Evolutionary conservation across 1,140 invertebrate species (phyloP).

Genomic region (Drosophila miranda): DNA sequence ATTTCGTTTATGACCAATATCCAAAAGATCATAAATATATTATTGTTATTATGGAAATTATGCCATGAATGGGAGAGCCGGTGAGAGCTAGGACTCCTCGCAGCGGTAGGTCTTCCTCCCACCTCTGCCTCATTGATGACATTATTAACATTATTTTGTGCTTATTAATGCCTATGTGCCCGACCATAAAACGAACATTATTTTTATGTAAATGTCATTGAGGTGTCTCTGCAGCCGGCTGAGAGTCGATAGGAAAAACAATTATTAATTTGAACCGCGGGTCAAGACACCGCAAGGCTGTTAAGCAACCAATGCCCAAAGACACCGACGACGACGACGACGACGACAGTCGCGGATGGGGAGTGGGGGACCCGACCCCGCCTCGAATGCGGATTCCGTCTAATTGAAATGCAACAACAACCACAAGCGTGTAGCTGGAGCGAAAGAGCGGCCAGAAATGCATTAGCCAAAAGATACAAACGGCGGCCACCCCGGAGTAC

Average conservation of each 20-base stretch:
- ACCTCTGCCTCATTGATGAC: conserved; percentile 50
- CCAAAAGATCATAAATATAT: conserved; percentile 60
- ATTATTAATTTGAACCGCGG: conserved; percentile 69
- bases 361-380: too few species aligned
- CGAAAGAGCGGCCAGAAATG: conserved; percentile 39
- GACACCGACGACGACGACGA: too few species aligned
- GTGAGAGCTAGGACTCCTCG: conserved; percentile 2
- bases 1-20: conserved; percentile 48
- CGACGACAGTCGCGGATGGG: too few species aligned
- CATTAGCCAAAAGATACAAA: conserved; percentile 62
- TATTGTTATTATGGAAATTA: conserved; percentile 41
- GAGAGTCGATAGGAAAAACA: conserved; percentile 27
- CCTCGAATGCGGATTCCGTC: conserved; percentile 1
- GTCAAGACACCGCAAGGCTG: conserved; percentile 47
- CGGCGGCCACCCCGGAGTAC: conserved; percentile 39
- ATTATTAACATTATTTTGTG: conserved; percentile 77
- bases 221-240: conserved; percentile 45
- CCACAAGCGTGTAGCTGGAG: neutral
- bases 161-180: conserved; percentile 57
- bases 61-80: conserved; percentile 30
- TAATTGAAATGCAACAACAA: conserved; percentile 52
- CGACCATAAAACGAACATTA: conserved; percentile 57
- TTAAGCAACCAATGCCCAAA: conserved; percentile 11
- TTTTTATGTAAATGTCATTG: conserved; percentile 71
- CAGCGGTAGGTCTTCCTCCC: conserved; percentile 46